phyloP scores from a whole-genome alignment of 2,113 vertebrate species.

The Ptilorrhoa leucosticta region DNA sequence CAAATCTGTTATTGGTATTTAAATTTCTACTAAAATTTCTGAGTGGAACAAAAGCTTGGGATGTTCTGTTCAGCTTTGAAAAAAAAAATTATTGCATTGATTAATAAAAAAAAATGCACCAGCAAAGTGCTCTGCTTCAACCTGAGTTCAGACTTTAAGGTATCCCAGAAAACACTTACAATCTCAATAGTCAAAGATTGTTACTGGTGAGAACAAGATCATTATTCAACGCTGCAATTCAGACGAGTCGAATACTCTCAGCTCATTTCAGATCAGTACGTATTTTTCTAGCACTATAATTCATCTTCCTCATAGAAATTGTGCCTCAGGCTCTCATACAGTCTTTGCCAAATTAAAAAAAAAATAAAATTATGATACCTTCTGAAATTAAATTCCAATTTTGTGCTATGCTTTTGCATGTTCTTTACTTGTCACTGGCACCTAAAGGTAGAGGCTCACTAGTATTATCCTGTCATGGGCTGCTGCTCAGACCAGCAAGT shows the following conservation, averaged over 20 bases:
- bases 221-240: not conserved
- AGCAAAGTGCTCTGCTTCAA: not conserved
- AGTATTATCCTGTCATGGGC: not conserved
- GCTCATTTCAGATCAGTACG: not conserved
- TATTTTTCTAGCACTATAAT: not conserved
- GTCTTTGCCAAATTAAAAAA: not conserved
- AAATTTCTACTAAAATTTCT: not conserved
- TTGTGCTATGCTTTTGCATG: not conserved
- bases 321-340: not conserved
- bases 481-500: not conserved
- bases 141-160: not conserved
- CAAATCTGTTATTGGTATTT: not conserved
- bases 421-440: not conserved
- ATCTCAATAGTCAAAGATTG: not conserved
- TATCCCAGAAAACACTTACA: not conserved
- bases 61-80: not conserved
- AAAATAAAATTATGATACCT: not conserved
- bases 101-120: not conserved
- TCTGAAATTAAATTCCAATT: not conserved
- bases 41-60: not conserved
- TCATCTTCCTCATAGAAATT: not conserved
- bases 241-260: not conserved
- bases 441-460: not conserved
- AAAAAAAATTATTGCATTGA: not conserved
- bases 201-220: not conserved